Percentiles rank a stretch among this genome's conserved stretches.
Conservation (phyloP, 2,113 vertebrate genomes). For the Phocoena phocoena region DNA sequence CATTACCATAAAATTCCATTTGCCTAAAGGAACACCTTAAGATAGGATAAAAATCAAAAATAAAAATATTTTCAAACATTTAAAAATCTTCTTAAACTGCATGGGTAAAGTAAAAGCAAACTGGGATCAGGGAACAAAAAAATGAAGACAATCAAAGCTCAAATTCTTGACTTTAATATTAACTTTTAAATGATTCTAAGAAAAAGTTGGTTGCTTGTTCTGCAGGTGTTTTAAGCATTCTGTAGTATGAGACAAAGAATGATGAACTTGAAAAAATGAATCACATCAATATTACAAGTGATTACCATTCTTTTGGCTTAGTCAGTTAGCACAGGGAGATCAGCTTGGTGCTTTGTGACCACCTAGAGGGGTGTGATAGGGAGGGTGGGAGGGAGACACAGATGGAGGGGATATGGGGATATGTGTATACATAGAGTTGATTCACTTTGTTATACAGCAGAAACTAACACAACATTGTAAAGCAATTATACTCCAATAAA, state of each 20-base stretch:
- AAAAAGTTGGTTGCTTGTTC: constrained; percentile 45
- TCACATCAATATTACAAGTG: constrained; percentile 17
- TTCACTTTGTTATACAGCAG: no score
- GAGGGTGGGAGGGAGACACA: no score
- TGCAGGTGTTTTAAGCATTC: background rate
- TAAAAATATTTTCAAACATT: background rate
- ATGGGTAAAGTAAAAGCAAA: constrained; percentile 26
- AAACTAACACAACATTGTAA: no score
- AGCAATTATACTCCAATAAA: no score
- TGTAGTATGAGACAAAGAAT: background rate
- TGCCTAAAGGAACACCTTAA: background rate
- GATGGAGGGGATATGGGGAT: no score
- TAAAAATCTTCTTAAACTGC: constrained; percentile 37
- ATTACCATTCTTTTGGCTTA: constrained; percentile 45
- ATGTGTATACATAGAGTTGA: no score
- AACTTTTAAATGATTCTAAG: constrained; percentile 36
- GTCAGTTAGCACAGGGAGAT: background rate
- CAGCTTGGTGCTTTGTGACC: no score
- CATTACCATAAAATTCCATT: background rate
- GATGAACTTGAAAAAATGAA: constrained; percentile 24
- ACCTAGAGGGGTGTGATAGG: no score
- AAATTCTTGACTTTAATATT: constrained; percentile 4
- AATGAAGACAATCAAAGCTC: background rate
- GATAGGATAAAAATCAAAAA: background rate
- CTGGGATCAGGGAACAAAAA: background rate